Conservation (phyloP, 2,888 invertebrate species). For the Hirtodrosophila confusa region DNA sequence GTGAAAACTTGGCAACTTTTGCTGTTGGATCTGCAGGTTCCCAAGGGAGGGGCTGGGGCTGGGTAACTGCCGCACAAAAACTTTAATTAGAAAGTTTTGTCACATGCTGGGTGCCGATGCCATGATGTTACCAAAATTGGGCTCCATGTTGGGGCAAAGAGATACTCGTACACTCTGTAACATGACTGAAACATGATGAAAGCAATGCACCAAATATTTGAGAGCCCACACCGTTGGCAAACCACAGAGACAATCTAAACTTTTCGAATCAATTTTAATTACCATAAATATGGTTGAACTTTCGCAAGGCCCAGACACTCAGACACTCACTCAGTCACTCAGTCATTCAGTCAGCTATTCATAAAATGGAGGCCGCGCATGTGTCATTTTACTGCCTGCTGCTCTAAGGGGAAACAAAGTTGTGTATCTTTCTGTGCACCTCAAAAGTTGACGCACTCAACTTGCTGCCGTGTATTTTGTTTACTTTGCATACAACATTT, state of each 20-base stretch:
- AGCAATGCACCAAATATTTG: constrained; percentile 40
- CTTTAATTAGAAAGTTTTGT: constrained; percentile 80
- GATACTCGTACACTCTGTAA: constrained; percentile 36
- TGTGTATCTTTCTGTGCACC: constrained; percentile 43
- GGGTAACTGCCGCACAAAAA: constrained; percentile 59
- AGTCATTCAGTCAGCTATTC: constrained; percentile 37
- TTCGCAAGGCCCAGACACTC: constrained; percentile 42
- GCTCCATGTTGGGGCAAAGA: constrained; percentile 14
- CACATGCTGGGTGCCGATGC: constrained; percentile 64
- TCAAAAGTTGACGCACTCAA: constrained; percentile 34
- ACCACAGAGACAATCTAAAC: constrained; percentile 77
- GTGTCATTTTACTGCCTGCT: constrained; percentile 53
- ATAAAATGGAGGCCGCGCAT: constrained; percentile 47
- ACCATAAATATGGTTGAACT: constrained; percentile 77
- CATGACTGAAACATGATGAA: constrained; percentile 49
- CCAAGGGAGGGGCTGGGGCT: not conserved
- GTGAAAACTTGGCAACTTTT: constrained; percentile 71
- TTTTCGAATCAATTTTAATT: constrained; percentile 82
- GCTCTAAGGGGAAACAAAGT: constrained; percentile 45
- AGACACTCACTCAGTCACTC: constrained; percentile 37
- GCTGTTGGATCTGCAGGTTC: constrained; percentile 41
- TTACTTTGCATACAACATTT: constrained; percentile 43
- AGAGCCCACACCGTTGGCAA: constrained; percentile 54
- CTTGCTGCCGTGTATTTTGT: constrained; percentile 42
- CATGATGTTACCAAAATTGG: constrained; percentile 38